Evolutionary conservation across 1,140 invertebrate species (phyloP), one percentile per base, ranked within the genome.

Genomic region (Drosophila novamexicana): DNA sequence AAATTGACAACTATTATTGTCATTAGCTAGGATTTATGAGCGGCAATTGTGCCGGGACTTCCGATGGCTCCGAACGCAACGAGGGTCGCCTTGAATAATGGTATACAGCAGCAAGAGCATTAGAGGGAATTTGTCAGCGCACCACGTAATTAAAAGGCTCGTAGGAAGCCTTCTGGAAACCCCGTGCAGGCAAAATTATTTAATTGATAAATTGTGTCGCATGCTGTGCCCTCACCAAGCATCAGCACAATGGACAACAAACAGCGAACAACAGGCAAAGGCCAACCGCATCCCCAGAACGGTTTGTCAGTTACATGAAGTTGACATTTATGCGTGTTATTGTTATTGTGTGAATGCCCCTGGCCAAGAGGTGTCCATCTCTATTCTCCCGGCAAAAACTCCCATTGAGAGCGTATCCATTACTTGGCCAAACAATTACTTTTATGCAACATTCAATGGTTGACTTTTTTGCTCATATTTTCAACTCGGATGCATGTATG

Each of bases 201-300:
- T 85, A 81, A 85, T 85, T 82, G 77, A 86, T 83, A 80, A 88
- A 88, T 82, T 76, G 80, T 83, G 80, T 83, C 80, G 84, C 84
- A 89, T 81, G 84, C 84, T 88, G 84, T 68, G 80, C 74, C 65
- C 72, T 81, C 22, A 34, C 71, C 69, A 36, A 45, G 47, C 45
- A 68, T 39, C 34, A 62, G 62, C 53, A 62, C 63, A 49, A 29
- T n/a, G 52, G 50, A 39, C 32, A 32, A 50, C 47, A 44, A 40
- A 39, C 58, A 32, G 40, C 45, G 36, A 45, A 57, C 59, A 56
- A 62, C 37, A 47, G 49, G 47, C 49, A 63, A 49, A 29, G 52
- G 52, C 37, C 50, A 64, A 58, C 74, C 63, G 67, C 73, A 70
- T 66, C 52, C 37, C 53, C 40, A 10, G 66, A 34, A 14, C 49